phyloP scores from a whole-genome alignment of 2,113 vertebrate genomes.

The Tupaia chinensis region DNA sequence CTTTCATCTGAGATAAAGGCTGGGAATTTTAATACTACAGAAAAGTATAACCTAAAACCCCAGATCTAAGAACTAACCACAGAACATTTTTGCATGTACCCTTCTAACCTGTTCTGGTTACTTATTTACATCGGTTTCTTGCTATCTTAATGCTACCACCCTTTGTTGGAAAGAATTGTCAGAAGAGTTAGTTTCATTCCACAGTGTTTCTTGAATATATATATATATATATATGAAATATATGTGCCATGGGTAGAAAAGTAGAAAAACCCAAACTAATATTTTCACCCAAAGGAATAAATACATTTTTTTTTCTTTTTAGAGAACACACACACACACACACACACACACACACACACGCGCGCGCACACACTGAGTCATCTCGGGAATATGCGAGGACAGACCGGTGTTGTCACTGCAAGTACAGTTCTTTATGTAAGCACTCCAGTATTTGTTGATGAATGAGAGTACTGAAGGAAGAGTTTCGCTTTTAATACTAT shows the following conservation, averaged over 20 bases:
- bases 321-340: not conserved
- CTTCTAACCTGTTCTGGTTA: not conserved
- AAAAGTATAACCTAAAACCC: not conserved
- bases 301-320: not conserved
- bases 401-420: not conserved
- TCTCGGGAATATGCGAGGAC: not conserved
- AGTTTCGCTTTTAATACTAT: not conserved
- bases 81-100: rapidly evolving
- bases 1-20: not conserved
- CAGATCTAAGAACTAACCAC: not conserved
- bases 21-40: not conserved
- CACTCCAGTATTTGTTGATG: not conserved
- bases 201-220: not conserved
- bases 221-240: too few species aligned
- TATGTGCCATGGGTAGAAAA: not conserved
- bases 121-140: not conserved
- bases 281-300: conserved; percentile 8
- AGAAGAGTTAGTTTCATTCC: not conserved
- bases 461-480: not conserved
- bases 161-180: not conserved
- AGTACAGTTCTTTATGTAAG: not conserved
- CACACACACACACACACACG: not conserved
- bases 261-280: not conserved
- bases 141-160: not conserved
- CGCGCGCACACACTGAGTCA: not conserved